A percentile compares a stretch with the other conserved stretches of the same genome.
Conservation (phyloP, 2,797 vertebrate species). For the Spinus pinus region DNA sequence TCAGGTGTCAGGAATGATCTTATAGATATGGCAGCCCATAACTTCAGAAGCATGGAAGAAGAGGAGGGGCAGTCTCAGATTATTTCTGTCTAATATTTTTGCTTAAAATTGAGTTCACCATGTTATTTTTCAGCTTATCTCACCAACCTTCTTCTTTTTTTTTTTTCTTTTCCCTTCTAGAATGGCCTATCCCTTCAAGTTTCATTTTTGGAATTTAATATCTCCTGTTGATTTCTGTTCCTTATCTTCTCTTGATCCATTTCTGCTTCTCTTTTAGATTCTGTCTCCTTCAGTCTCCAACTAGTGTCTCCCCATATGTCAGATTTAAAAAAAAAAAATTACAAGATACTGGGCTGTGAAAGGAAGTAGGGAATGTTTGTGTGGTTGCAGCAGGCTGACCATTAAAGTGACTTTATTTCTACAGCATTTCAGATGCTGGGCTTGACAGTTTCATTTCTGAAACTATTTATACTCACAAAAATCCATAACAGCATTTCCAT, state of each 20-base stretch:
- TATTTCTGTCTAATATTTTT: not conserved
- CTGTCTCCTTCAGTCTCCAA: not conserved
- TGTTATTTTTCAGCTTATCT: slow-evolving; percentile 19
- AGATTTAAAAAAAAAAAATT: slow-evolving; percentile 42
- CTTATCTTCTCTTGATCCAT: slow-evolving; percentile 13
- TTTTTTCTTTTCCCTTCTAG: not conserved
- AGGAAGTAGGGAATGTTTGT: slow-evolving; percentile 12
- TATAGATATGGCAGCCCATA: not conserved
- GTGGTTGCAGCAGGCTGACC: slow-evolving; percentile 42
- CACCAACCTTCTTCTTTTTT: not conserved
- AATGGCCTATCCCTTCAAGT: not conserved
- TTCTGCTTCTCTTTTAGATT: slow-evolving; percentile 29
- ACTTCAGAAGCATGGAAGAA: not conserved
- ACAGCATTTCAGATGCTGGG: slow-evolving; percentile 48
- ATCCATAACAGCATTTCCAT: slow-evolving; percentile 72
- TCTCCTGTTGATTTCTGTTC: slow-evolving; percentile 45
- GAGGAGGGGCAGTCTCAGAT: not conserved
- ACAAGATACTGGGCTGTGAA: not conserved
- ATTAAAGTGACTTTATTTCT: slow-evolving; percentile 63
- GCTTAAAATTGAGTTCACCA: not conserved
- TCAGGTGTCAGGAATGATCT: not conserved
- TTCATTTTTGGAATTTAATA: slow-evolving; percentile 16
- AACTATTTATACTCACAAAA: slow-evolving; percentile 74
- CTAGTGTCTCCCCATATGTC: not conserved
- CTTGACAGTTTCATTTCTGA: slow-evolving; percentile 70